Conservation (phyloP, 2,113 vertebrate genomes). For the Cryptomyrus ogoouensis region DNA sequence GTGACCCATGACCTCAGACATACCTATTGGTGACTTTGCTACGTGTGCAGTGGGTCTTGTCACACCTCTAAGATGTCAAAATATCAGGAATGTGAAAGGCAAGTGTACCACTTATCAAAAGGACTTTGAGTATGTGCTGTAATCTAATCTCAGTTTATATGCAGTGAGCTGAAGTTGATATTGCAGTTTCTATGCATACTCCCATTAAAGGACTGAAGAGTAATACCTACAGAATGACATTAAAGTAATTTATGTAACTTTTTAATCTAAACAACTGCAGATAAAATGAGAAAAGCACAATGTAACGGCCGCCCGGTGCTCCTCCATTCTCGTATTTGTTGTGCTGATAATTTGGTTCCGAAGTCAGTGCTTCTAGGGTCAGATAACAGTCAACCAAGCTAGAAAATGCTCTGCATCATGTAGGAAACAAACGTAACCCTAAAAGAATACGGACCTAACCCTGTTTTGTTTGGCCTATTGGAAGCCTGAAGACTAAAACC, state of each 20-base stretch:
- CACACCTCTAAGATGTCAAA: background rate
- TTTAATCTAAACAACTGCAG: background rate
- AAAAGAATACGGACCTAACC: background rate
- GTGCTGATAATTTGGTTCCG: background rate
- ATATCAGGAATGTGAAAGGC: background rate
- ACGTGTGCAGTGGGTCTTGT: background rate
- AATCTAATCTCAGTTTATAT: background rate
- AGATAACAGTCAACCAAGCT: background rate
- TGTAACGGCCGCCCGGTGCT: background rate
- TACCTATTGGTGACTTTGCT: background rate
- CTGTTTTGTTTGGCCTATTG: background rate
- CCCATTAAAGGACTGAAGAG: background rate
- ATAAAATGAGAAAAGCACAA: background rate
- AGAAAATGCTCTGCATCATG: background rate
- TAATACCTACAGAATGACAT: background rate
- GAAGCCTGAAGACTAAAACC: background rate
- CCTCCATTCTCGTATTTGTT: background rate
- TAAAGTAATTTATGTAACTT: slow-evolving; percentile 2
- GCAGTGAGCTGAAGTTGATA: background rate
- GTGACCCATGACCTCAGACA: background rate
- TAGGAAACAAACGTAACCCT: background rate
- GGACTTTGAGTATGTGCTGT: background rate
- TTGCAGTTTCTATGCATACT: background rate
- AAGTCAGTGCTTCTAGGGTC: background rate
- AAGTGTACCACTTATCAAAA: background rate